Evolutionary conservation across 2,888 invertebrate species (phyloP), one percentile per base, ranked within the genome.

Genomic region (Oegoconia quadripuncta): DNA sequence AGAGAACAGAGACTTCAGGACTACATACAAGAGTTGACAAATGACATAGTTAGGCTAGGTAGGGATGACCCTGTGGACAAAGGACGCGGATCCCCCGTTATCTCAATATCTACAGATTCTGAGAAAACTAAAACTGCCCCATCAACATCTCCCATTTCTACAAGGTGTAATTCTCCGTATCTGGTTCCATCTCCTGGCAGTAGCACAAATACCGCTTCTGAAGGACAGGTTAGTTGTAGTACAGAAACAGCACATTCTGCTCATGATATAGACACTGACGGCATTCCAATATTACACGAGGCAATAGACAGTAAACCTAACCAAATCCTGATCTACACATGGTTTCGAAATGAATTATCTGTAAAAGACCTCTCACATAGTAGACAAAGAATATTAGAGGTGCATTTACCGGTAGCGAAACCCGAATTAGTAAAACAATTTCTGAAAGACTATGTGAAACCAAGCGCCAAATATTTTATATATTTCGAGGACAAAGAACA

Each of bases 291-390:
- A 4, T 23, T 59, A 23, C 23, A 60, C 0, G 60, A 64, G 45
- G 55, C 62, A 0, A 48, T 62, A 25, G 58, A 61, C 16, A 53
- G 46, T 1, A 61, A 67, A 34, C 50, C 61, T 0, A 56, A 54
- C 2, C 63, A 62, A 48, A 54, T 63, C n/a, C 11, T 60, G 37
- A 34, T 55, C 3, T 34, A 33, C 12, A 37, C 33, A 2, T 59
- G 57, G 52, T 28, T 31, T 25, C 48, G 36, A 46, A 37, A 60
- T 29, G 35, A 53, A 28, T 16, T 48, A 3, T 3, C 11, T 6
- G 53, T 59, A 3, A 57, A 54, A 37, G 32, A 53, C 16, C 16
- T 53, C 9, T 53, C 57, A 1, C 37, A 30, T 6, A n/a, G 34
- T 1, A 62, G 56, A 41, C 54, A 55, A 31, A 52, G 44, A 28